Percentiles rank a stretch among this genome's conserved stretches.
These are phyloP conservation scores for Poeciliopsis infans DNA, from an alignment of 2,797 vertebrate species.

Conservation along the genomic window DNA sequence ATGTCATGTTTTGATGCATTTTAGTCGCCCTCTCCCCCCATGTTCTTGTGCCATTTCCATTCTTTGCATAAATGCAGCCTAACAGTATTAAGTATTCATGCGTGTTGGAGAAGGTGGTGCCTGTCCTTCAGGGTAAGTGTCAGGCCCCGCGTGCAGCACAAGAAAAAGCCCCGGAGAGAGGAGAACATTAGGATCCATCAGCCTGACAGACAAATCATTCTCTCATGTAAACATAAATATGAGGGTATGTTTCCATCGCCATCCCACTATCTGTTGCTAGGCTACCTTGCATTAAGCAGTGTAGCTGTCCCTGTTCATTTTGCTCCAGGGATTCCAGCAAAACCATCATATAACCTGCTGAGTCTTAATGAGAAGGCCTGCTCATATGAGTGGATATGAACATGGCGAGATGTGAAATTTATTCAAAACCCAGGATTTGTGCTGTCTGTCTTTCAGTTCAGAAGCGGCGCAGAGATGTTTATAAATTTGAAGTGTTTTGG, in stretches of 20 bases:
- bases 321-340: slow-evolving; percentile 84
- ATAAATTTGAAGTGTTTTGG: slow-evolving; percentile 76
- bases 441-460: slow-evolving; percentile 67
- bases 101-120: slow-evolving; percentile 78
- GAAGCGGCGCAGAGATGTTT: slow-evolving; percentile 63
- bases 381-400: slow-evolving; percentile 78
- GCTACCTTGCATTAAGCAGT: slow-evolving; percentile 88
- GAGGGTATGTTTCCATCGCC: slow-evolving; percentile 84
- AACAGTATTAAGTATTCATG: slow-evolving; percentile 84
- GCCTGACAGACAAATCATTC: slow-evolving; percentile 87
- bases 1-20: slow-evolving; percentile 76
- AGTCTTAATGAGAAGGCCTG: slow-evolving; percentile 82
- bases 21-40: slow-evolving; percentile 50
- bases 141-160: slow-evolving; percentile 74
- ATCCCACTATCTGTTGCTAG: slow-evolving; percentile 87
- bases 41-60: slow-evolving; percentile 71
- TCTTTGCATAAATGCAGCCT: slow-evolving; percentile 81
- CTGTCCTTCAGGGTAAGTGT: slow-evolving; percentile 82
- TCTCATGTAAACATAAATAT: slow-evolving; percentile 90
- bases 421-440: slow-evolving; percentile 75
- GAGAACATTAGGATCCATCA: slow-evolving; percentile 86
- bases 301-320: slow-evolving; percentile 87
- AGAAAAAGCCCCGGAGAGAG: slow-evolving; percentile 78
- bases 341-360: slow-evolving; percentile 84
- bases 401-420: slow-evolving; percentile 76